These are phyloP conservation scores for Isurus oxyrinchus DNA, from an alignment of 2,113 vertebrate species.

Conservation along the genomic window DNA sequence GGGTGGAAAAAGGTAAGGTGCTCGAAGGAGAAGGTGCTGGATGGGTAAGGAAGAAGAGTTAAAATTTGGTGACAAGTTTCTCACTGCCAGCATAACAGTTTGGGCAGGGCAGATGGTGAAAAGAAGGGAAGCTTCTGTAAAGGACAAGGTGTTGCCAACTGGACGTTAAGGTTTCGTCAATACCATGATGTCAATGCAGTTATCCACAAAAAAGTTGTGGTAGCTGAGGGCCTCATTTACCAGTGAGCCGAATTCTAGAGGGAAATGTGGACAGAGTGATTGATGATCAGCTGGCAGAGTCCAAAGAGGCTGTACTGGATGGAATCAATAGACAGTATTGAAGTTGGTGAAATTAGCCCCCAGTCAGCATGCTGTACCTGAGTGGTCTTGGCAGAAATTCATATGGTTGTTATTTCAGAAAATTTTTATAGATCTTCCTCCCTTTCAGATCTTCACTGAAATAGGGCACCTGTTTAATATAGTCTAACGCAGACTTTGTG, in stretches of 20 bases:
- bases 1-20: background rate
- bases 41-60: background rate
- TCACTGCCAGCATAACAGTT: no score
- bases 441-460: background rate
- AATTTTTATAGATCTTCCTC: background rate
- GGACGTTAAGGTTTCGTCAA: background rate
- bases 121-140: background rate
- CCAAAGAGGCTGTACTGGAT: background rate
- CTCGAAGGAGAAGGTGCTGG: background rate
- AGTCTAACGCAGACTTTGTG: no score
- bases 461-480: background rate
- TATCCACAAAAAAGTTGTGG: background rate
- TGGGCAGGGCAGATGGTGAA: background rate
- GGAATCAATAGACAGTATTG: background rate
- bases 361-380: background rate
- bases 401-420: background rate
- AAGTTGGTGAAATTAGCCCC: background rate
- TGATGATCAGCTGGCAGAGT: background rate
- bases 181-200: background rate
- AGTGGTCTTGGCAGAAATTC: background rate
- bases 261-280: background rate
- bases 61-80: background rate
- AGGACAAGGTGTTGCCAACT: background rate
- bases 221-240: background rate
- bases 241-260: background rate